Percentiles rank a stretch among this genome's conserved stretches.
Evolutionary conservation across 2,888 invertebrate species (phyloP).

Genomic region (Aphodius granarius): DNA sequence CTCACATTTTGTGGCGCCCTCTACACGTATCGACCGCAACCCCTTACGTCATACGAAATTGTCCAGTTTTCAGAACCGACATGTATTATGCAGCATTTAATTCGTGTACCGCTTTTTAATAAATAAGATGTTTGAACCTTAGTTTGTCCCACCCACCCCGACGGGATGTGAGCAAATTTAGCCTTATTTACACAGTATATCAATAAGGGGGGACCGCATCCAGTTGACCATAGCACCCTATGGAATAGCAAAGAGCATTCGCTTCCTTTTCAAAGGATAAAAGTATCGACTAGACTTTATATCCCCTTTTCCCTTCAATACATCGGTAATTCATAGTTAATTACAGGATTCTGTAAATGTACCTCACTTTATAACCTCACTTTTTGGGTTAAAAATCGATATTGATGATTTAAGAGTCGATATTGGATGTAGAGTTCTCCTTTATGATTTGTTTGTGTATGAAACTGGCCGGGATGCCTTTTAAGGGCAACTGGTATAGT

Average conservation of each 20-base stretch:
- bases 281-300: constrained; percentile 29
- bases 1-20: not conserved
- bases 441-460: not conserved
- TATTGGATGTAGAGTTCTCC: not conserved
- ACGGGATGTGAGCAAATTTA: constrained; percentile 39
- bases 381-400: not conserved
- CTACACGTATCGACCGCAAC: not conserved
- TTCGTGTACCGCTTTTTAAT: constrained; percentile 26
- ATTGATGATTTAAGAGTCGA: not conserved
- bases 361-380: no score
- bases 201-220: constrained; percentile 51
- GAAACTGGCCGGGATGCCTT: not conserved
- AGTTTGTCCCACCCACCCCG: constrained; percentile 4
- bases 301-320: not conserved
- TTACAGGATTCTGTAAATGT: no score
- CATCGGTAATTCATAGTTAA: no score
- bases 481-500: not conserved
- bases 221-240: constrained; percentile 50
- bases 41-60: not conserved
- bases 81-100: constrained; percentile 26
- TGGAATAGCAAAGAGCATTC: constrained; percentile 49
- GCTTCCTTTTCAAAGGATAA: constrained; percentile 24
- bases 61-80: not conserved
- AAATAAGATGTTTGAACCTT: constrained; percentile 29
- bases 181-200: constrained; percentile 56